These are phyloP conservation scores for Acestrorhynchus altus DNA, from an alignment of 2,797 vertebrate genomes.

Conservation along the genomic window DNA sequence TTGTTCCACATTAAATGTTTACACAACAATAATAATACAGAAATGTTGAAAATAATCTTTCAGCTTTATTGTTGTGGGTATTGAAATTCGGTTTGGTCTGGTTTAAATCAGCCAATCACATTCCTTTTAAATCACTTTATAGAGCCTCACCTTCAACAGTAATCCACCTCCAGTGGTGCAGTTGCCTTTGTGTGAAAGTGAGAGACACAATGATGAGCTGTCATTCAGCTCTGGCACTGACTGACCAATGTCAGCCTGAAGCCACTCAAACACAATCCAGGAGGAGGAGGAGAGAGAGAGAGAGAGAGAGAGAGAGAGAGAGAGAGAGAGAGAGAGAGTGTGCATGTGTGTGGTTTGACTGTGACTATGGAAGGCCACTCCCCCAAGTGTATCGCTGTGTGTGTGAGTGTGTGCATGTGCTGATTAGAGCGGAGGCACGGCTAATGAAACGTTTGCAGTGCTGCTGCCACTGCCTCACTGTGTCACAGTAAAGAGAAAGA, in stretches of 20 bases:
- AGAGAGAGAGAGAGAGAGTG: constrained; percentile 20
- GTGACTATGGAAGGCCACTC: constrained; percentile 51
- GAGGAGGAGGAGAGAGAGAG: constrained; percentile 8
- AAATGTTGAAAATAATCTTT: background rate
- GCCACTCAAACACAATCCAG: background rate
- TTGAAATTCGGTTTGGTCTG: background rate
- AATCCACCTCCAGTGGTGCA: background rate
- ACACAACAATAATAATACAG: too few relatives aligned
- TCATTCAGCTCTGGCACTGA: constrained; percentile 23
- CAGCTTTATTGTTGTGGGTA: background rate
- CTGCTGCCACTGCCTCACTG: constrained; percentile 34
- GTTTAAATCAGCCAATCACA: background rate
- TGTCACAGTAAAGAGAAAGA: constrained; percentile 29
- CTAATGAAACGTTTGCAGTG: constrained; percentile 77
- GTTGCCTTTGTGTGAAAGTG: background rate
- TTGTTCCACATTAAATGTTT: too few relatives aligned
- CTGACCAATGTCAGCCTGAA: constrained; percentile 13
- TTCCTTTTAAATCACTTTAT: background rate
- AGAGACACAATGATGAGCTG: constrained; percentile 6
- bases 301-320: constrained; percentile 13
- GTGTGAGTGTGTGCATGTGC: constrained; percentile 59
- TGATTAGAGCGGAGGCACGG: constrained; percentile 73
- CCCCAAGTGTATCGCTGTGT: constrained; percentile 31
- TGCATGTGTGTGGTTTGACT: constrained; percentile 24
- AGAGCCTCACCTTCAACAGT: background rate